Evolutionary conservation across 2,888 invertebrate genomes (phyloP), one percentile per base, ranked within the genome.

Genomic region (Cordilura impudica): DNA sequence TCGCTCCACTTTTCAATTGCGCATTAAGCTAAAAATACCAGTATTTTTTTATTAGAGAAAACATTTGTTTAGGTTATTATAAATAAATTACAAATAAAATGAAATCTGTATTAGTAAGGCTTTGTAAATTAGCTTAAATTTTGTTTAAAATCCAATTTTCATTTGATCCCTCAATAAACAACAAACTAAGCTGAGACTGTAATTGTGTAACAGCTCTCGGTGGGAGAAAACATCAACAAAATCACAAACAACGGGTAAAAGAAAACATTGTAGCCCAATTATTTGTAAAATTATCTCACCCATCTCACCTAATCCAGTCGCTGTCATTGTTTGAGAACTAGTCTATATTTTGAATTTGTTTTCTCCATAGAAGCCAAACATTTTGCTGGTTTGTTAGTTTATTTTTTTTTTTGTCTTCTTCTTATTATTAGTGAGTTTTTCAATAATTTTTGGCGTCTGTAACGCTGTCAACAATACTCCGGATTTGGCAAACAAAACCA

Each of bases 401-500:
- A 71, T 71, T 70, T 70, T 71, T 65, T 10, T 8, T 47, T 4
- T 53, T 31, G n/a, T 54, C 4, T 61, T 61, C 29, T 26, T 45
- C 19, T 26, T 16, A 16, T 72, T 78, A 43, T 78, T 70, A 71
- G 61, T 63, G 61, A 75, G 67, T 67, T 71, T 61, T 63, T 75
- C 75, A 75, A 79, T 75, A 79, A 79, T 72, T 79, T 79, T 79
- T 79, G 79, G 79, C 79, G 75, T 79, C 75, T 71, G 67, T 67
- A 75, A 72, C 75, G 79, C 79, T 79, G 79, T 79, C 79, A 79
- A 79, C 79, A 79, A 75, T 71, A 72, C 58, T 72, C 75, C 71
- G 79, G 71, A 79, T 72, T 79, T 79, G 79, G 79, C 79, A 79
- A 79, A 79, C 67, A 63, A 63, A 75, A 69, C 67, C 63, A 71